Evolutionary conservation across 1,140 invertebrate species (phyloP).

Genomic region (Eurosta solidaginis): DNA sequence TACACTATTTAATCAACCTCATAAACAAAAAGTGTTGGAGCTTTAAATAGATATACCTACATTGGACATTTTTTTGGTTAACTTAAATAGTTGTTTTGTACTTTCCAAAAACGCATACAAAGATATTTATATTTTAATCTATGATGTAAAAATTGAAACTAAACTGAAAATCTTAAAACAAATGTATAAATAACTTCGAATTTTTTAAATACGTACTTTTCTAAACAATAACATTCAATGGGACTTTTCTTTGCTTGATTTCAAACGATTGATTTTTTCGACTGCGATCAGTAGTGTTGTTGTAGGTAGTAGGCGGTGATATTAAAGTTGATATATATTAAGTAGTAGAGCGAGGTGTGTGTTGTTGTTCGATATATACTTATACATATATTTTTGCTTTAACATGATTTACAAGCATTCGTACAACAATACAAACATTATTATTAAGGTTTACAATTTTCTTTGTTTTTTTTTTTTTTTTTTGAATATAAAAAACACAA

Average conservation of each 20-base stretch:
- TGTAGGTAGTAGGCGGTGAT: neutral
- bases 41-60: too few relatives aligned
- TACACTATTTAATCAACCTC: too few relatives aligned
- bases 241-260: constrained; percentile 35
- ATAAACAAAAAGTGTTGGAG: too few relatives aligned
- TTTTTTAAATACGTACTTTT: neutral
- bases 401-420: constrained; percentile 24
- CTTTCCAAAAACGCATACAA: too few relatives aligned
- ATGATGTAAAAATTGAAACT: too few relatives aligned
- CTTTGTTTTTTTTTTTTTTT: neutral
- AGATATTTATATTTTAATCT: neutral
- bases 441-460: neutral
- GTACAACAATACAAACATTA: constrained; percentile 8
- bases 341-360: constrained; percentile 17
- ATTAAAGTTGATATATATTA: neutral
- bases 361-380: neutral
- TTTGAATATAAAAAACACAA: neutral
- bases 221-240: constrained; percentile 18
- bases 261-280: neutral
- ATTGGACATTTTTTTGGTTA: too few relatives aligned
- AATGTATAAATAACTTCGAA: neutral
- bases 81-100: too few relatives aligned
- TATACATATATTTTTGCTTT: constrained; percentile 1
- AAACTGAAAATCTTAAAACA: neutral
- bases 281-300: neutral